Percentiles rank a stretch among this genome's conserved stretches.
These are phyloP conservation scores for Callyntrura guangdongensis DNA, from an alignment of 2,888 invertebrate species.

Conservation along the genomic window DNA sequence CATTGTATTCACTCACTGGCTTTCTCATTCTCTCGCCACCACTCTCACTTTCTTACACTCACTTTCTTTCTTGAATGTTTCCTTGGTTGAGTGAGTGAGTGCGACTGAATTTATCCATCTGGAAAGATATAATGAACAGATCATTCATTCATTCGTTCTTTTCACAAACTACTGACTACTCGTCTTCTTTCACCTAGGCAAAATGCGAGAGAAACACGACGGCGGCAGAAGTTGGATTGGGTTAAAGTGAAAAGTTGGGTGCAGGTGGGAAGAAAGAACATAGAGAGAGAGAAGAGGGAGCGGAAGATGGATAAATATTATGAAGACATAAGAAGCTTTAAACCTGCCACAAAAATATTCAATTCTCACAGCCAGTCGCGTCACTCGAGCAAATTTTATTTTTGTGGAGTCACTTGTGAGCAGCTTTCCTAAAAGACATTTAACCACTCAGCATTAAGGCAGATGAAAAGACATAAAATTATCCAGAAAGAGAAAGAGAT, in stretches of 20 bases:
- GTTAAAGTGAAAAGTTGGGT: slow-evolving; percentile 14
- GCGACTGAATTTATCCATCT: slow-evolving; percentile 54
- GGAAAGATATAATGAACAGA: slow-evolving; percentile 78
- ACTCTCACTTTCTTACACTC: neutral
- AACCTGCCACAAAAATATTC: slow-evolving; percentile 22
- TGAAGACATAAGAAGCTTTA: slow-evolving; percentile 25
- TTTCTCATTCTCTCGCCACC: neutral
- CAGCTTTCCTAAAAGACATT: slow-evolving; percentile 23
- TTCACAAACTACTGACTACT: neutral
- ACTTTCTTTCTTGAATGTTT: slow-evolving; percentile 45
- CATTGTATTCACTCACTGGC: slow-evolving; percentile 18
- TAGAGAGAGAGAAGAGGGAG: neutral
- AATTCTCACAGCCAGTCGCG: neutral
- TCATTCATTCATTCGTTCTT: slow-evolving; percentile 58
- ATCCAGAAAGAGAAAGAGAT: neutral
- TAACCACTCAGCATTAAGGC: neutral
- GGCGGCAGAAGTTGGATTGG: slow-evolving; percentile 3
- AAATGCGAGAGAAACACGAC: neutral
- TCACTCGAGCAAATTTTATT: slow-evolving; percentile 1
- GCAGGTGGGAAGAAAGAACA: slow-evolving; percentile 1
- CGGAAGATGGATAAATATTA: neutral
- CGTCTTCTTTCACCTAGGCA: neutral
- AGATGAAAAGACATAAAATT: neutral
- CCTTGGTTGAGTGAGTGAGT: slow-evolving; percentile 62
- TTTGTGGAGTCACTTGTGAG: slow-evolving; percentile 12